phyloP scores from a whole-genome alignment of 2,888 invertebrate species.

The Drosophila subquinaria region DNA sequence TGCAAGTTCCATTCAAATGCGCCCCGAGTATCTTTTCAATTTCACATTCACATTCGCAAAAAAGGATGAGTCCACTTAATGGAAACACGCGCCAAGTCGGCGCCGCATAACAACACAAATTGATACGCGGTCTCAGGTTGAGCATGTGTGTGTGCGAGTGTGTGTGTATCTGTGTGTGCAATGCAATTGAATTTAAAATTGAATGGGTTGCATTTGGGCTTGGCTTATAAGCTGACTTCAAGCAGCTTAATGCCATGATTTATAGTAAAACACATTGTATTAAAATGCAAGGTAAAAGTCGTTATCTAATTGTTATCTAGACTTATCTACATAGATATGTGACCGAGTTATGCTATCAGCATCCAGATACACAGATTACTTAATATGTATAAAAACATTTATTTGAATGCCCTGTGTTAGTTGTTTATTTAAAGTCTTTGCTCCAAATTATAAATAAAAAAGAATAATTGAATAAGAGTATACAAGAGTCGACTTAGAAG shows the following conservation, averaged over 20 bases:
- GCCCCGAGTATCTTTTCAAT: conserved; percentile 32
- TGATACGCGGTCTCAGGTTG: conserved; percentile 72
- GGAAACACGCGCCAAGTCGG: conserved; percentile 75
- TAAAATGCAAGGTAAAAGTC: conserved; percentile 18
- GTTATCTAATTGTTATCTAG: conserved; percentile 18
- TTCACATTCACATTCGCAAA: conserved; percentile 27
- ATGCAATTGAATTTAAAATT: conserved; percentile 22
- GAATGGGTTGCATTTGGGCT: conserved; percentile 39
- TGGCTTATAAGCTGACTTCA: conserved; percentile 21
- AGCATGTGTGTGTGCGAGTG: neutral
- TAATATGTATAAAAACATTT: neutral
- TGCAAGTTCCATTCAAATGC: conserved; percentile 47
- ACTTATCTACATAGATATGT: conserved; percentile 19
- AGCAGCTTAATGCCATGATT: conserved; percentile 13
- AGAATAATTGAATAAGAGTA: neutral
- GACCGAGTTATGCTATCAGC: conserved; percentile 2
- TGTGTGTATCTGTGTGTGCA: conserved; percentile 15
- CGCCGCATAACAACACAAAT: conserved; percentile 56
- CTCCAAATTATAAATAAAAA: too few relatives aligned
- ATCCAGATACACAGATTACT: neutral
- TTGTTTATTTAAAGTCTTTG: too few relatives aligned
- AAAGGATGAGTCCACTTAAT: conserved; percentile 74
- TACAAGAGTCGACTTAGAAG: neutral
- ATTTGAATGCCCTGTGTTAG: too few relatives aligned
- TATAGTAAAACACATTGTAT: conserved; percentile 24